A percentile compares a stretch with the other conserved stretches of the same genome.
Conservation (phyloP, 2,797 vertebrate species). For the Alectoris magna region DNA sequence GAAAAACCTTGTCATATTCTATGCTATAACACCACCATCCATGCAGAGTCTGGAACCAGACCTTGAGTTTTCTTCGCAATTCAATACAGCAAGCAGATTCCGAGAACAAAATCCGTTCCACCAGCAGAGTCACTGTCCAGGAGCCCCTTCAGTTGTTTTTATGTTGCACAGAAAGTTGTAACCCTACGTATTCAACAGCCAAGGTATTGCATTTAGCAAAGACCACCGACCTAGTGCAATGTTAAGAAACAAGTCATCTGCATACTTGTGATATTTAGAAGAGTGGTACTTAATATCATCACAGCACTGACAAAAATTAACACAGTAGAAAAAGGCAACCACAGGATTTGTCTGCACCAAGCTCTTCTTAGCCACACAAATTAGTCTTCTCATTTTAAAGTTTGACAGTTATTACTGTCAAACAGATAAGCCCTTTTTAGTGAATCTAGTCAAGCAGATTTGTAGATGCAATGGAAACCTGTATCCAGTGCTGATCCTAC, state of each 20-base stretch:
- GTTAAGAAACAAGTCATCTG: neutral
- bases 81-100: neutral
- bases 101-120: neutral
- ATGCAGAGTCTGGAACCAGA: neutral
- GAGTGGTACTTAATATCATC: neutral
- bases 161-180: neutral
- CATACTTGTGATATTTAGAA: neutral
- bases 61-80: neutral
- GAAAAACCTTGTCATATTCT: neutral
- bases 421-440: neutral
- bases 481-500: neutral
- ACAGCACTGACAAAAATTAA: neutral
- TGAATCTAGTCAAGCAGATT: neutral
- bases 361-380: neutral
- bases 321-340: neutral
- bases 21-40: neutral
- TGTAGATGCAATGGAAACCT: neutral
- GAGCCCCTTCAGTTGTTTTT: neutral
- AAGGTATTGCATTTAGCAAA: neutral
- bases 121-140: neutral
- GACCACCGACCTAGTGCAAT: neutral
- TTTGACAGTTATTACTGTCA: neutral
- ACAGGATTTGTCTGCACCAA: neutral
- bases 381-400: neutral
- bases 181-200: neutral